phyloP scores from a whole-genome alignment of 2,113 vertebrate species.

The Formicarius rufipectus region DNA sequence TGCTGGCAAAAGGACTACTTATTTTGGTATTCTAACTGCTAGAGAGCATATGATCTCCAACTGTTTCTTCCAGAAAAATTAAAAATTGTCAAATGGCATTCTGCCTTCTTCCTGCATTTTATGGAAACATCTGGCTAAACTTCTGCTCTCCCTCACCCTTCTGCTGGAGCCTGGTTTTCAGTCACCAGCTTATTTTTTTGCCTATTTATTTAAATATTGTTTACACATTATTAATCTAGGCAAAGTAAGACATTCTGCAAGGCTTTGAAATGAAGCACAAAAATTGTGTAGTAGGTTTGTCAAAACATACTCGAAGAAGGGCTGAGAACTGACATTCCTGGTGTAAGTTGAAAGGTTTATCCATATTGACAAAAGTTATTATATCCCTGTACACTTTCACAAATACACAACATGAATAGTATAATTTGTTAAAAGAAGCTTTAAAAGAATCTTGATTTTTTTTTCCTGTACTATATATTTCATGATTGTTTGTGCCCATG shows the following conservation, averaged over 20 bases:
- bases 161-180: not conserved
- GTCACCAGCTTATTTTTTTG: not conserved
- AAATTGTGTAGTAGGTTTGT: not conserved
- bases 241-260: not conserved
- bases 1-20: conserved; percentile 24
- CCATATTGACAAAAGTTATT: not conserved
- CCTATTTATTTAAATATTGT: not conserved
- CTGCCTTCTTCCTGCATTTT: conserved; percentile 13
- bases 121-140: conserved; percentile 25
- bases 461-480: not conserved
- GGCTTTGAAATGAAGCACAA: not conserved
- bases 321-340: not conserved
- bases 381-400: not conserved
- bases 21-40: conserved; percentile 50
- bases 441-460: not conserved
- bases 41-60: conserved; percentile 52
- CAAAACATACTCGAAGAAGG: not conserved
- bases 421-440: not conserved
- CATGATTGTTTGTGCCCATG: not conserved
- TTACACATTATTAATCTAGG: not conserved
- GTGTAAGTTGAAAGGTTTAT: not conserved
- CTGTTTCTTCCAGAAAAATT: conserved; percentile 44
- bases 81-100: conserved; percentile 36
- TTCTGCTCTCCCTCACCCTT: not conserved
- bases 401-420: not conserved